phyloP scores from a whole-genome alignment of 2,888 invertebrate species.

The Smittia sp. region DNA sequence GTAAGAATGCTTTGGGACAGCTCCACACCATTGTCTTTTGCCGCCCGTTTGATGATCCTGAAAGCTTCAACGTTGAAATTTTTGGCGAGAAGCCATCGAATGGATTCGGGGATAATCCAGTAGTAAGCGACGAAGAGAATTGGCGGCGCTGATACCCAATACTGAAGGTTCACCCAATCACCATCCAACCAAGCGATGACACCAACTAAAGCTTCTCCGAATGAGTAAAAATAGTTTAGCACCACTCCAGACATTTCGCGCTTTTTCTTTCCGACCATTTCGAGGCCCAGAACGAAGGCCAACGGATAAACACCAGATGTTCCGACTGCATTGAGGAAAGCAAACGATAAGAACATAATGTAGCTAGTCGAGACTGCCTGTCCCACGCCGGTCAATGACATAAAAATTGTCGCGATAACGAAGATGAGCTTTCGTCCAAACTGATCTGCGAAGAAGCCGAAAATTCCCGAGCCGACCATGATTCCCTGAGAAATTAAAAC shows the following conservation, averaged over 20 bases:
- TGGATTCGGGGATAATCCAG: slow-evolving; percentile 65
- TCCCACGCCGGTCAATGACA: slow-evolving; percentile 59
- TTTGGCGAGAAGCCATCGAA: slow-evolving; percentile 63
- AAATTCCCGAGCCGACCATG: slow-evolving; percentile 53
- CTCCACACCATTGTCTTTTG: slow-evolving; percentile 57
- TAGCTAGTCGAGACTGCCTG: slow-evolving; percentile 59
- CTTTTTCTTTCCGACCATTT: slow-evolving; percentile 63
- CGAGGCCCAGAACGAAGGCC: slow-evolving; percentile 62
- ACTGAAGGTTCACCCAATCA: slow-evolving; percentile 61
- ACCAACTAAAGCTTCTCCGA: slow-evolving; percentile 63
- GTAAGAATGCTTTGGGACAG: slow-evolving; percentile 54
- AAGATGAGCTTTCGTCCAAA: slow-evolving; percentile 62
- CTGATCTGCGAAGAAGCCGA: slow-evolving; percentile 63
- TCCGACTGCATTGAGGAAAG: slow-evolving; percentile 61
- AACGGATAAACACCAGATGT: slow-evolving; percentile 61
- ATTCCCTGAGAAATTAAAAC: no score
- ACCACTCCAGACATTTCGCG: slow-evolving; percentile 63
- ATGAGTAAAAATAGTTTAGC: slow-evolving; percentile 63
- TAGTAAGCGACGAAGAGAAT: slow-evolving; percentile 60
- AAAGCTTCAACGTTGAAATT: slow-evolving; percentile 57
- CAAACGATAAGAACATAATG: slow-evolving; percentile 56
- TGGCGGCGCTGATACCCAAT: slow-evolving; percentile 61
- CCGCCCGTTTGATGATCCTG: slow-evolving; percentile 58
- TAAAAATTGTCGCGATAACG: slow-evolving; percentile 58
- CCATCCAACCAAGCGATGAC: slow-evolving; percentile 59